phyloP scores from a whole-genome alignment of 1,140 invertebrate genomes.

The Daktulosphaira vitifoliae region DNA sequence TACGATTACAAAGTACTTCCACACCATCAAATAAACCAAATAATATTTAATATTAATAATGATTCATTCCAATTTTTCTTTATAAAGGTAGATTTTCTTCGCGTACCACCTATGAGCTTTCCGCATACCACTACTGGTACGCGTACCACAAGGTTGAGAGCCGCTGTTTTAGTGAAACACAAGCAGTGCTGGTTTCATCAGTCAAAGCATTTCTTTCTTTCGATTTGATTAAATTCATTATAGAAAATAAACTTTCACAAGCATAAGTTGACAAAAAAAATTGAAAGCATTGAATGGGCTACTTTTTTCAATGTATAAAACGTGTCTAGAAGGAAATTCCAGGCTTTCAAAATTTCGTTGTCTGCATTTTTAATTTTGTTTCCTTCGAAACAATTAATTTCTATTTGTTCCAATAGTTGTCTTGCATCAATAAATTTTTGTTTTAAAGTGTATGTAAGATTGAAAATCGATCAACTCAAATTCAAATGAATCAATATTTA shows the following conservation, averaged over 20 bases:
- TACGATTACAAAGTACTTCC: slow-evolving; percentile 4
- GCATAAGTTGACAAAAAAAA: too few species aligned
- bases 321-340: background rate
- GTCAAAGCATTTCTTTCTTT: too few species aligned
- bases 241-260: too few species aligned
- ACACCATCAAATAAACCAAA: slow-evolving; percentile 12
- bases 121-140: too few species aligned
- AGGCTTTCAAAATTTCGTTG: background rate
- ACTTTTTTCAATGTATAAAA: background rate
- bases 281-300: too few species aligned
- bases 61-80: too few species aligned
- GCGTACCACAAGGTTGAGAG: too few species aligned
- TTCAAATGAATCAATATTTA: background rate
- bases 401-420: background rate
- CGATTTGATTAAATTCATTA: too few species aligned
- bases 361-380: background rate
- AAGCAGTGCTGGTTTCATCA: too few species aligned
- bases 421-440: background rate
- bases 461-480: background rate
- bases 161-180: too few species aligned
- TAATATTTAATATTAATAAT: slow-evolving; percentile 14
- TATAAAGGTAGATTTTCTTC: too few species aligned
- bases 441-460: background rate
- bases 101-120: too few species aligned
- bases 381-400: background rate